Evolutionary conservation across 1,140 invertebrate species (phyloP).

Genomic region (Caenorhabditis briggsae): DNA sequence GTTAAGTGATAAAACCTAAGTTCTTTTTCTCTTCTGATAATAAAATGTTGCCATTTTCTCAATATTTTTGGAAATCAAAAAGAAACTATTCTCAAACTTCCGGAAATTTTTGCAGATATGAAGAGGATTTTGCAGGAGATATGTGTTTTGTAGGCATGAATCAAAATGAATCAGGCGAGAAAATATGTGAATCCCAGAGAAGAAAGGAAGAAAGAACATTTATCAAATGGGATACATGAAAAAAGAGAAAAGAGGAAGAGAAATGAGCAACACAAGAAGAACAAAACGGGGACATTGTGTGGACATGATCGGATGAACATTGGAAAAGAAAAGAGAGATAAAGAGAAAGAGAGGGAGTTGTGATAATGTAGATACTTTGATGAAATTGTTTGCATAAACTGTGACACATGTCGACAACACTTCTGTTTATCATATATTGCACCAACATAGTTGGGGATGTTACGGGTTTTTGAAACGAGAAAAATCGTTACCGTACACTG

Average conservation of each 20-base stretch:
- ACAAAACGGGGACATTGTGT: background rate
- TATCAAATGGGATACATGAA: constrained; percentile 40
- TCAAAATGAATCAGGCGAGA: constrained; percentile 30
- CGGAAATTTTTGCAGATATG: too few relatives aligned
- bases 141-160: constrained; percentile 8
- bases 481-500: too few relatives aligned
- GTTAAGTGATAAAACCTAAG: background rate
- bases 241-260: background rate
- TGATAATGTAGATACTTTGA: background rate
- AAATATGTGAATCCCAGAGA: background rate
- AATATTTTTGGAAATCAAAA: background rate
- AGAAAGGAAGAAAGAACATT: constrained; percentile 7
- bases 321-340: background rate
- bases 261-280: background rate
- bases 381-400: constrained; percentile 9
- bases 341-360: background rate
- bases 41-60: constrained; percentile 32
- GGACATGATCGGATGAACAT: background rate
- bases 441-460: too few relatives aligned
- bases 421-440: too few relatives aligned
- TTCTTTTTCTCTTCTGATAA: background rate
- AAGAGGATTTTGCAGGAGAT: background rate
- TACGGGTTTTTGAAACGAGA: too few relatives aligned
- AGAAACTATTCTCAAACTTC: too few relatives aligned
- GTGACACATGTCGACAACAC: background rate